These are phyloP conservation scores for Lasioglossum marginatum DNA, from an alignment of 2,888 invertebrate species.

Conservation along the genomic window DNA sequence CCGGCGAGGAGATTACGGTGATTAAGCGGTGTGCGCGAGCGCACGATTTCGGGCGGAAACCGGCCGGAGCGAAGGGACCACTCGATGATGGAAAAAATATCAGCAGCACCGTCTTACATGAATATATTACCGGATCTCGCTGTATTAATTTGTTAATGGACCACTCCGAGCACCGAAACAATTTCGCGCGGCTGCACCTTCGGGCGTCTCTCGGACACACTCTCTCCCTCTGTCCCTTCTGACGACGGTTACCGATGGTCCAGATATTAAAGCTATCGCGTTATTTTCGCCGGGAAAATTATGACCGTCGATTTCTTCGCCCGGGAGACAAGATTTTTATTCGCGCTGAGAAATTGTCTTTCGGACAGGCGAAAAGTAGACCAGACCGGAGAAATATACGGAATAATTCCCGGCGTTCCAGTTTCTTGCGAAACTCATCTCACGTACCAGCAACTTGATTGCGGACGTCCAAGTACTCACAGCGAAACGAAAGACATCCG, in stretches of 20 bases:
- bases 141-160: slow-evolving; percentile 54
- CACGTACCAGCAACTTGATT: not conserved
- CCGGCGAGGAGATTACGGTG: slow-evolving; percentile 49
- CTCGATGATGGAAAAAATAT: slow-evolving; percentile 34
- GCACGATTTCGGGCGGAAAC: slow-evolving; percentile 39
- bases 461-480: not conserved
- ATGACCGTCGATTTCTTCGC: not conserved
- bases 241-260: not conserved
- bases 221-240: not conserved
- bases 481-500: not conserved
- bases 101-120: slow-evolving; percentile 21
- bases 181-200: slow-evolving; percentile 16
- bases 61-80: slow-evolving; percentile 33
- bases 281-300: not conserved
- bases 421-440: not conserved
- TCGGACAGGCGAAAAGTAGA: not conserved
- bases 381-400: not conserved
- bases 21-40: slow-evolving; percentile 38
- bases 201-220: not conserved
- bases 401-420: not conserved
- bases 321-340: not conserved
- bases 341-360: not conserved
- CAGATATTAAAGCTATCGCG: not conserved
- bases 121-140: slow-evolving; percentile 50
- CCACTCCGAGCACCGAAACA: slow-evolving; percentile 17